phyloP scores from a whole-genome alignment of 2,888 invertebrate species.

The Leptura quadrifasciata region DNA sequence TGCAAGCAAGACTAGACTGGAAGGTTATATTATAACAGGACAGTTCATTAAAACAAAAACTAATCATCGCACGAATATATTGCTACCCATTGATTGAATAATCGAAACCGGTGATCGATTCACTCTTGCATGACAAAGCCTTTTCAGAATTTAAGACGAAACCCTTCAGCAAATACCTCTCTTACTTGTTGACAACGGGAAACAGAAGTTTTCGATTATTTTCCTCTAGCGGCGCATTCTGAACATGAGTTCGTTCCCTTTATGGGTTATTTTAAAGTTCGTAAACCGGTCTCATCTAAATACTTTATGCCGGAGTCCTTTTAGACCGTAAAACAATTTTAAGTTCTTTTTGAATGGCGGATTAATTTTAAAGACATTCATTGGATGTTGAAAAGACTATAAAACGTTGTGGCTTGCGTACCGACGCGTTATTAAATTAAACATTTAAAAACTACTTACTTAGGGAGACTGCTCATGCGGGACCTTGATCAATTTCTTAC shows the following conservation, averaged over 20 bases:
- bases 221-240: conserved; percentile 39
- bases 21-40: too few relatives aligned
- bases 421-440: conserved; percentile 40
- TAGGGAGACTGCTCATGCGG: conserved; percentile 6
- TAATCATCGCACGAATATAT: too few relatives aligned
- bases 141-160: conserved; percentile 10
- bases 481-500: conserved; percentile 15
- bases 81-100: neutral
- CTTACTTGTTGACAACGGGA: conserved; percentile 38
- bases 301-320: conserved; percentile 43
- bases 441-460: conserved; percentile 40
- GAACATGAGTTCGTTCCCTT: conserved; percentile 40
- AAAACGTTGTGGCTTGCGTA: conserved; percentile 28
- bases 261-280: conserved; percentile 45
- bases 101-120: neutral
- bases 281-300: conserved; percentile 48
- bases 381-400: conserved; percentile 34
- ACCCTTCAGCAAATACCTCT: conserved; percentile 5
- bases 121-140: neutral
- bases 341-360: conserved; percentile 44
- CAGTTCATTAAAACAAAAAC: too few relatives aligned
- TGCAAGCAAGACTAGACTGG: too few relatives aligned
- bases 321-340: conserved; percentile 45
- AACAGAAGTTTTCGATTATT: conserved; percentile 46
- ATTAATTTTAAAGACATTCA: conserved; percentile 45